Base-by-base conservation (phyloP, 2,797 vertebrate genomes). In the Eremophila alpestris region DNA sequence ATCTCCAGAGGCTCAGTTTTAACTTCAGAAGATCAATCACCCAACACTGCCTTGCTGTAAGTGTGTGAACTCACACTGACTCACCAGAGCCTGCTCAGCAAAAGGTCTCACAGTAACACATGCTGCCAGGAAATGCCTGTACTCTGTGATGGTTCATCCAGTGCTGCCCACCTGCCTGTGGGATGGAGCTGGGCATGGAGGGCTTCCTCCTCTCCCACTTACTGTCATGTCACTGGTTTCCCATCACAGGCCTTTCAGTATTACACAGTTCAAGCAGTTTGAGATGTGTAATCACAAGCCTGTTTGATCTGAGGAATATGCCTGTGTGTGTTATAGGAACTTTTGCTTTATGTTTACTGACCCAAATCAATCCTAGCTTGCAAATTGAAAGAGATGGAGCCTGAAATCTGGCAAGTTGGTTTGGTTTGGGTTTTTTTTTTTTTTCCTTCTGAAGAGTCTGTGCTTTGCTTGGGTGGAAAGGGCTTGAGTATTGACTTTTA, bases 211-310 rank as follows among this genome's bases (percentile, higher is more conserved):
- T 88, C 89, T 88, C 87, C 89, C 3, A 0, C 59, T 88, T 93
- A 82, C 92, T 88, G 89, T 83, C 93, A 73, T 56, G 76, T 65
- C 89, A 73, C 65, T 67, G 2, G 0, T 91, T 95, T 96, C 96
- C 89, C 95, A 81, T 93, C 94, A 88, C 60, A 54, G 77, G 68
- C 45, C 70, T 95, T 94, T 93, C 93, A 40, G 29, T 88, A 82
- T 91, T 63, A 79, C 22, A 1, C 67, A 36, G 67, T 38, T 83
- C 30, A 70, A 60, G 71, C 32, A 16, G 76, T 52, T 23, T 63
- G 83, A 94, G 91, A 90, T 87, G 87, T 69, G 45, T 76, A 78
- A 91, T 78, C 3, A 0, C 1, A 5, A 89, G 55, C 32, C 59
- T 5, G 3, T 92, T 78, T 89, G 79, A 83, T 87, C 48, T 32